Conservation (phyloP, 2,113 vertebrate genomes). For the Sander vitreus region DNA sequence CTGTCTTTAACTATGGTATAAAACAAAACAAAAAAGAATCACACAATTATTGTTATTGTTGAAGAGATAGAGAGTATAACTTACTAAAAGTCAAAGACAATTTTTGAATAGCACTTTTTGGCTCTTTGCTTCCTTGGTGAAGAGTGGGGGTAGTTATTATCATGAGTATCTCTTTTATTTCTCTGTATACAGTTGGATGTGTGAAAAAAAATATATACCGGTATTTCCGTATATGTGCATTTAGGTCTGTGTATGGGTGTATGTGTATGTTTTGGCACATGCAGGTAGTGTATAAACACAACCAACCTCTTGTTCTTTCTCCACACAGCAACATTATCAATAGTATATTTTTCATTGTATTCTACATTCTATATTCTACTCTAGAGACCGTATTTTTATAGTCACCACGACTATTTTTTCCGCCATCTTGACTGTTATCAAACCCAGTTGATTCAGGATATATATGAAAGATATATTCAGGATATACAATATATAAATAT, state of each 20-base stretch:
- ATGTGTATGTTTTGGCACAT: slow-evolving; percentile 82
- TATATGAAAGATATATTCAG: slow-evolving; percentile 69
- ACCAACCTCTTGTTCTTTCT: slow-evolving; percentile 70
- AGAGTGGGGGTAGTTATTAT: slow-evolving; percentile 82
- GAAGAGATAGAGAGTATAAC: slow-evolving; percentile 82
- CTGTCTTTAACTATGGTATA: slow-evolving; percentile 77
- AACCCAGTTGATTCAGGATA: slow-evolving; percentile 78
- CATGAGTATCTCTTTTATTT: slow-evolving; percentile 83
- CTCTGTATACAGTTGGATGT: slow-evolving; percentile 86
- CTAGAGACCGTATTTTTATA: slow-evolving; percentile 84
- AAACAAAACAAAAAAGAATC: slow-evolving; percentile 73
- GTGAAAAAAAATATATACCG: slow-evolving; percentile 79
- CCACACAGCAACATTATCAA: slow-evolving; percentile 73
- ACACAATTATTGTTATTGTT: slow-evolving; percentile 76
- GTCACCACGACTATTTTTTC: slow-evolving; percentile 80
- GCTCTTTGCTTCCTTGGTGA: slow-evolving; percentile 83
- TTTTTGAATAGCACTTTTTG: slow-evolving; percentile 87
- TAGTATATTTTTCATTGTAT: slow-evolving; percentile 80
- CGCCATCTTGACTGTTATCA: slow-evolving; percentile 82
- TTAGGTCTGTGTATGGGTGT: slow-evolving; percentile 82
- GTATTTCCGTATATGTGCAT: slow-evolving; percentile 85
- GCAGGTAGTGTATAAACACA: slow-evolving; percentile 74
- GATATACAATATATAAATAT: slow-evolving; percentile 44
- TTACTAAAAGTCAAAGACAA: slow-evolving; percentile 84
- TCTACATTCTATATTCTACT: slow-evolving; percentile 74